Conservation (phyloP, 1,140 invertebrate species). For the Bombus vancouverensis region DNA sequence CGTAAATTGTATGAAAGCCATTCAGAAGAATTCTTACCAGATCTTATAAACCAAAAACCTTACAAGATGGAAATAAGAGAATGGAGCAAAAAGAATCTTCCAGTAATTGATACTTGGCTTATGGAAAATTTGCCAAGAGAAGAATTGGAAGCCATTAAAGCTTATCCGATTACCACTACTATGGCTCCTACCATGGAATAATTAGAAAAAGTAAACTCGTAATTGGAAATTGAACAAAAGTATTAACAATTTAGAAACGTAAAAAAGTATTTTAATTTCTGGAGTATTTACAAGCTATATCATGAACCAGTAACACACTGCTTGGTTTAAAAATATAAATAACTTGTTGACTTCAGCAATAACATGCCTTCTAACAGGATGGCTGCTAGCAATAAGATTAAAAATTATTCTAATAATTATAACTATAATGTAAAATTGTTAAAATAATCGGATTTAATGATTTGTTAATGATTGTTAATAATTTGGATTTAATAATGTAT, state of each 20-base stretch:
- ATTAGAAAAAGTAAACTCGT: background rate
- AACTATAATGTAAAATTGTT: no score
- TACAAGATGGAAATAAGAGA: constrained; percentile 86
- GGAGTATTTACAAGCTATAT: background rate
- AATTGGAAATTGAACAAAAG: background rate
- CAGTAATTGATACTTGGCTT: constrained; percentile 87
- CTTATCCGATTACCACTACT: background rate
- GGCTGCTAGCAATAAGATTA: background rate
- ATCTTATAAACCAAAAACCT: constrained; percentile 86
- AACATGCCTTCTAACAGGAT: background rate
- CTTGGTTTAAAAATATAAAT: background rate
- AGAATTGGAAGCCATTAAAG: constrained; percentile 39
- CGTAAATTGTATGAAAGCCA: constrained; percentile 84
- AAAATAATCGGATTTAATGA: background rate
- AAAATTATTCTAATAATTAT: background rate
- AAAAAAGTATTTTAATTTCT: background rate
- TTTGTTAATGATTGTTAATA: background rate
- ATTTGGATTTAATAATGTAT: background rate
- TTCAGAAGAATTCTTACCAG: constrained; percentile 85
- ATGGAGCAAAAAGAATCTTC: constrained; percentile 88
- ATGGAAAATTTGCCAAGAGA: constrained; percentile 80
- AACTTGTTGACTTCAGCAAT: background rate
- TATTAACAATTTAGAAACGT: background rate
- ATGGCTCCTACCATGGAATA: background rate
- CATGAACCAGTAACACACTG: background rate